A percentile compares a stretch with the other conserved stretches of the same genome.
These are phyloP conservation scores for Pycnonotus jocosus DNA, from an alignment of 2,113 vertebrate genomes.

Conservation along the genomic window DNA sequence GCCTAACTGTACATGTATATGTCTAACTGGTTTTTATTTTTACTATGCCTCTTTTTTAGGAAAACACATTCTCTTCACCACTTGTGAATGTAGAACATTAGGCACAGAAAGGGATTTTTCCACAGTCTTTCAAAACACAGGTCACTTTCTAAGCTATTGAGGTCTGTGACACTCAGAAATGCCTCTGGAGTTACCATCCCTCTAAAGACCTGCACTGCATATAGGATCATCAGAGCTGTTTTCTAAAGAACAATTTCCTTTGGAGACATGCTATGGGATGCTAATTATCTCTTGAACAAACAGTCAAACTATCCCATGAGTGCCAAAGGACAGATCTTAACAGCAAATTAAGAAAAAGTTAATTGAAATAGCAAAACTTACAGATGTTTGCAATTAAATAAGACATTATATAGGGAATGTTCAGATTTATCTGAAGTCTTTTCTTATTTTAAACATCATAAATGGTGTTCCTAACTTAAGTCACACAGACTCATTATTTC, in stretches of 20 bases:
- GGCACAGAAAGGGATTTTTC: not conserved
- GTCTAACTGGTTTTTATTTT: not conserved
- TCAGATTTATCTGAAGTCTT: not conserved
- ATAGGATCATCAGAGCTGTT: not conserved
- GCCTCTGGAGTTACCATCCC: not conserved
- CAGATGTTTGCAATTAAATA: conserved; percentile 55
- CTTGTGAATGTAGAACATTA: not conserved
- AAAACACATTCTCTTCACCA: not conserved
- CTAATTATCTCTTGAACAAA: conserved; percentile 51
- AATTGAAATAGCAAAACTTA: conserved; percentile 57
- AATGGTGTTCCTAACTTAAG: not conserved
- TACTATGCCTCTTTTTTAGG: not conserved
- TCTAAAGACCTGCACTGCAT: not conserved
- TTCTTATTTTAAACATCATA: not conserved
- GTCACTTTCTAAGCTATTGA: not conserved
- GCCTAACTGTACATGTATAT: not conserved
- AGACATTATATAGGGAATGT: not conserved
- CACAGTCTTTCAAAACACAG: not conserved
- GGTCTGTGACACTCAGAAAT: not conserved
- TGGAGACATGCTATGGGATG: not conserved
- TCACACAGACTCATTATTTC: not conserved
- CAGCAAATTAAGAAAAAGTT: conserved; percentile 43
- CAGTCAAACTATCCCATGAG: conserved; percentile 6
- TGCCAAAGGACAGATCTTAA: conserved; percentile 25
- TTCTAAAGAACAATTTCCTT: not conserved